Conservation (phyloP, 2,888 invertebrate species). For the Saturnia japonica region DNA sequence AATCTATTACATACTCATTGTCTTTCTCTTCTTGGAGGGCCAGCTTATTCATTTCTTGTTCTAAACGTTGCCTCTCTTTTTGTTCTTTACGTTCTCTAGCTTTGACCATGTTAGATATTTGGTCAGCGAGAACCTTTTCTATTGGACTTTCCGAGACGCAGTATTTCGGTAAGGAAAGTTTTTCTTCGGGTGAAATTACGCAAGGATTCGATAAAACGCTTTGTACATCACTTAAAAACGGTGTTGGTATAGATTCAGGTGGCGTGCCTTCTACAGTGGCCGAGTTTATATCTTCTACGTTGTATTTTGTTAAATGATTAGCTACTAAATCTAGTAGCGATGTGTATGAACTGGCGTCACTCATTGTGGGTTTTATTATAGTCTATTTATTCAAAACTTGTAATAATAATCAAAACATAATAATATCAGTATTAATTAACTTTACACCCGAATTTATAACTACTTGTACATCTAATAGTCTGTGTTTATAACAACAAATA, state of each 20-base stretch:
- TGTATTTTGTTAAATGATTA: conserved; percentile 66
- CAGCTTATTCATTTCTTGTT: conserved; percentile 46
- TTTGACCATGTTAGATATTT: conserved; percentile 68
- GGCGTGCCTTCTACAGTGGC: conserved; percentile 32
- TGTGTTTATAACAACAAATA: no score
- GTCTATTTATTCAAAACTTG: background rate
- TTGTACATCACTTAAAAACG: conserved; percentile 26
- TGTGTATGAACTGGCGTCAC: conserved; percentile 60
- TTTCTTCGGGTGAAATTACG: conserved; percentile 43
- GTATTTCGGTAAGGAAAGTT: conserved; percentile 54
- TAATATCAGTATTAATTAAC: no score
- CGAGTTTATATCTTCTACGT: conserved; percentile 42
- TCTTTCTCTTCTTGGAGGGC: conserved; percentile 43
- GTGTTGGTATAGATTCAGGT: conserved; percentile 32
- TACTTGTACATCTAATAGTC: no score
- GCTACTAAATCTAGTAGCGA: conserved; percentile 67
- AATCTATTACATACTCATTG: conserved; percentile 58
- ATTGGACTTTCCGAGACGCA: conserved; percentile 49
- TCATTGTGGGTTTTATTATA: conserved; percentile 42
- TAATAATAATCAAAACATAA: no score
- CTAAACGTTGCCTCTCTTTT: conserved; percentile 46
- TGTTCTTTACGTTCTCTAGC: conserved; percentile 59
- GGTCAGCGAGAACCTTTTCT: conserved; percentile 55
- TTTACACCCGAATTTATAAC: no score
- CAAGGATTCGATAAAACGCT: conserved; percentile 47